Conservation (phyloP, 2,797 vertebrate genomes). For the Crocidura indochinensis region DNA sequence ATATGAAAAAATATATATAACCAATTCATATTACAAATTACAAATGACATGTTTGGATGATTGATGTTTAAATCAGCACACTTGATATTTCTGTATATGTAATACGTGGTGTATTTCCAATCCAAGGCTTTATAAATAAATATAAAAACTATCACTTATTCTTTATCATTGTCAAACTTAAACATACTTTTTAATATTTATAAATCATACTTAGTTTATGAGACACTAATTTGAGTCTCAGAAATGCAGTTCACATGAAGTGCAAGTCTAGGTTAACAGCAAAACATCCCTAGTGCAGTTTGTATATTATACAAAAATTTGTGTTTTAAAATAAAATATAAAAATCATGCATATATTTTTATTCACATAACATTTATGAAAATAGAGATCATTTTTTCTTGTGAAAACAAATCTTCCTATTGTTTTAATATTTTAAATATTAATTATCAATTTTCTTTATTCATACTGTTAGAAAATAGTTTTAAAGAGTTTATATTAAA, state of each 20-base stretch:
- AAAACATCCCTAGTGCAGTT: neutral
- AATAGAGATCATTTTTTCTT: neutral
- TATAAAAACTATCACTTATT: slow-evolving; percentile 38
- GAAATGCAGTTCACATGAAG: neutral
- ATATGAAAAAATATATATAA: slow-evolving; percentile 27
- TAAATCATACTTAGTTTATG: neutral
- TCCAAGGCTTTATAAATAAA: slow-evolving; percentile 58
- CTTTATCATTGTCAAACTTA: slow-evolving; percentile 32
- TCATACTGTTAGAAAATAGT: neutral
- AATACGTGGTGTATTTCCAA: slow-evolving; percentile 20
- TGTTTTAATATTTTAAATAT: neutral
- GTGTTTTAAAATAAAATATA: slow-evolving; percentile 42
- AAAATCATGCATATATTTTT: neutral
- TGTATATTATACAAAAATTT: slow-evolving; percentile 30
- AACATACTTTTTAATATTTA: neutral
- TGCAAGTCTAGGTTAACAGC: neutral
- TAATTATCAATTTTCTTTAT: slow-evolving; percentile 20
- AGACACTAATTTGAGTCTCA: neutral
- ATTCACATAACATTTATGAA: neutral
- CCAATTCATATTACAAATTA: slow-evolving; percentile 30
- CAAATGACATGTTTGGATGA: slow-evolving; percentile 58
- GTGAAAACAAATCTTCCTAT: no score
- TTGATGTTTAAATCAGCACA: slow-evolving; percentile 45
- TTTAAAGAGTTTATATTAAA: neutral
- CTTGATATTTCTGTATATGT: slow-evolving; percentile 41